These are phyloP conservation scores for Pocillopora verrucosa DNA, from an alignment of 64 coral and sea anemone species.

Conservation along the genomic window DNA sequence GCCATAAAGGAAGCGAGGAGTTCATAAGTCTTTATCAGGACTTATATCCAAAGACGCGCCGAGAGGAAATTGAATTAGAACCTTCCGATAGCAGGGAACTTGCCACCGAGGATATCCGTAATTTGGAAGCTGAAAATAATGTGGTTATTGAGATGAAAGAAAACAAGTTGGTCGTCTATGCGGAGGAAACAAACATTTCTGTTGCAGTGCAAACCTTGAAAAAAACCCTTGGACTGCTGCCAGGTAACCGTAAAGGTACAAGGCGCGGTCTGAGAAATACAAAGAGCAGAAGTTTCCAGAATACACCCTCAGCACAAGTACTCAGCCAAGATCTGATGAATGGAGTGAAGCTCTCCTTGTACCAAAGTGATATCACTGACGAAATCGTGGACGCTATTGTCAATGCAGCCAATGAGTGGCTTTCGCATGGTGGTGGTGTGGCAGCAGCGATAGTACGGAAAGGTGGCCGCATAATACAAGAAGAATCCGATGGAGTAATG, in stretches of 20 bases:
- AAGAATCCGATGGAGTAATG: constrained; percentile 10
- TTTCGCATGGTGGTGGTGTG: constrained; percentile 40
- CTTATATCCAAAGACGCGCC: neutral
- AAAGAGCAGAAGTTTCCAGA: too few relatives aligned
- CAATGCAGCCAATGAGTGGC: constrained; percentile 45
- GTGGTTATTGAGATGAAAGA: constrained; percentile 9
- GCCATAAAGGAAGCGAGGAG: neutral
- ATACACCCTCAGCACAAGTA: too few relatives aligned
- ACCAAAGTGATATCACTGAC: constrained; percentile 62
- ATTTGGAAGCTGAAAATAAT: neutral
- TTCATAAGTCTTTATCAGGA: constrained; percentile 48
- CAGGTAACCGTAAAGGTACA: neutral
- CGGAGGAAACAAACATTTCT: neutral
- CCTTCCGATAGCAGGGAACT: neutral
- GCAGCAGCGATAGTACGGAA: constrained; percentile 47
- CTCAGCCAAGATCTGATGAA: neutral
- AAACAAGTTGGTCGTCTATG: constrained; percentile 12
- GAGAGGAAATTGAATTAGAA: neutral
- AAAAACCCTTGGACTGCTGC: neutral
- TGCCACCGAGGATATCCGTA: neutral
- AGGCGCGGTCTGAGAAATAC: too few relatives aligned
- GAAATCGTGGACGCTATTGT: constrained; percentile 63
- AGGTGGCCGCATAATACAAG: constrained; percentile 48
- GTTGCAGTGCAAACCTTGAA: neutral
- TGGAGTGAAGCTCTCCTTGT: constrained; percentile 24